Evolutionary conservation across 2,113 vertebrate species (phyloP).

Genomic region (Mesitornis unicolor): DNA sequence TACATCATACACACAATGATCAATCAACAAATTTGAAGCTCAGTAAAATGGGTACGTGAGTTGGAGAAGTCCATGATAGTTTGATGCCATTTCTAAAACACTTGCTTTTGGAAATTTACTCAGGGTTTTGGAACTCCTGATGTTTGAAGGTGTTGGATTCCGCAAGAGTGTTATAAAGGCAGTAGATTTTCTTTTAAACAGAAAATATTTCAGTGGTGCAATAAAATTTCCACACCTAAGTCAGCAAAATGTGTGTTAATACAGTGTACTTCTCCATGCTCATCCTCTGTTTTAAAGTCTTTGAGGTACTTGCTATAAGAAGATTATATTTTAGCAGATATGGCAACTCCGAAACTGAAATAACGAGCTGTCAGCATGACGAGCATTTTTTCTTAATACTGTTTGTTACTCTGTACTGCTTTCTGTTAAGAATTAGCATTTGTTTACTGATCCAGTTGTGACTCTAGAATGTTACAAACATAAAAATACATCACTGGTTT

Average conservation of each 20-base stretch:
- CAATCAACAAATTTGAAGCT: neutral
- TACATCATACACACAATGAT: rapidly evolving
- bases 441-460: neutral
- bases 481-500: neutral
- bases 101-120: neutral
- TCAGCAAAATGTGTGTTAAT: conserved; percentile 8
- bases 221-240: neutral
- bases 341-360: neutral
- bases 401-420: neutral
- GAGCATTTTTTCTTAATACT: neutral
- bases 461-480: neutral
- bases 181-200: conserved; percentile 15
- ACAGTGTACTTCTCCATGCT: neutral
- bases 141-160: conserved; percentile 16
- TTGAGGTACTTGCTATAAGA: neutral
- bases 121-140: neutral
- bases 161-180: neutral
- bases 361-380: neutral
- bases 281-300: neutral
- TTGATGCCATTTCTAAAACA: neutral
- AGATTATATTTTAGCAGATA: neutral
- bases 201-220: conserved; percentile 19
- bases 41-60: neutral
- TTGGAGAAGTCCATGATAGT: neutral
- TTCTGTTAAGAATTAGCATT: neutral